Base-by-base conservation (phyloP, 30 jellyfish, hydroid and myxozoan species). In the Clytia hemisphaerica region DNA sequence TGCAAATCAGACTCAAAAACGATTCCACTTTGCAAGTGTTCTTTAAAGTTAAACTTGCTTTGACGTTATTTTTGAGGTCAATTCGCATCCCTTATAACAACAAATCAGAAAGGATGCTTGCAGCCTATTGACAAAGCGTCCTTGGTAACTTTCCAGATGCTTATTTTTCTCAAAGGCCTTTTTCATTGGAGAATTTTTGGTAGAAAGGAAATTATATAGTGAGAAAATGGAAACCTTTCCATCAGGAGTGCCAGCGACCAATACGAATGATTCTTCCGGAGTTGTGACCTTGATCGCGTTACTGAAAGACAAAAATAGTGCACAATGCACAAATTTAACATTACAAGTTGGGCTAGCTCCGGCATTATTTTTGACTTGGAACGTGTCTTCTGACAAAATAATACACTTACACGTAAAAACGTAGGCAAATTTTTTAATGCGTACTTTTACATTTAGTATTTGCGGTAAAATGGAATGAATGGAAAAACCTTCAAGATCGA, bases 211-310 rank as follows among this genome's bases (percentile, higher is more conserved):
- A n/a, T n/a, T n/a, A n/a, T n/a, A n/a, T n/a, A n/a, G n/a, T n/a
- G n/a, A n/a, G 46, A 14, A 36, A 69, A 64, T 61, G 64, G 15
- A 4, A 53, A 91, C 99, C 94, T 85, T 73, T 37, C 85, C 94
- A 61, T 50, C 49, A 4, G 87, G 82, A 1, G 94, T 58, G 24
- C 83, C 95, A 1, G 95, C 86, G 10, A 55, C 40, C 29, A 91
- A 55, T 0, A 82, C 94, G 57, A 78, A 82, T 0, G 99, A 91
- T 14, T 70, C 93, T 55, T 91, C 99, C 0, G 99, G 99, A 18
- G 99, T 72, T 6, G 94, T 82, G 40, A 91, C 65, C 53, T 73
- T 50, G 14, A 91, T 46, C 1, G 94, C 83, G 67, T 77, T 69
- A 18, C 99, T 91, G 31, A 10, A 72, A 70, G 32, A 22, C 29